Base-by-base conservation (phyloP, 92 coral and sea anemone genomes). In the Diadumene lineata region DNA sequence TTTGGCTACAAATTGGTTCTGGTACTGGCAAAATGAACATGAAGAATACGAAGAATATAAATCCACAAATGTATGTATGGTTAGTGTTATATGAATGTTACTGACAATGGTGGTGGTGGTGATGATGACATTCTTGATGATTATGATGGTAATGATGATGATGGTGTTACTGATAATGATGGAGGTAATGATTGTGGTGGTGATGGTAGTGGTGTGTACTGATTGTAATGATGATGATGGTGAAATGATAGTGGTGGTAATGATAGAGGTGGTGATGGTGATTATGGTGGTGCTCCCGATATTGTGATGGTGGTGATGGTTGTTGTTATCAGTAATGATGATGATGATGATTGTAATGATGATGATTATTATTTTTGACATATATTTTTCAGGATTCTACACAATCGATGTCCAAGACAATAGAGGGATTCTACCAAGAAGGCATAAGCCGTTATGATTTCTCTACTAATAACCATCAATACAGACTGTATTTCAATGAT, bases 1-100 rank as follows among this genome's bases (percentile, higher is more conserved):
- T 50, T 64, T 85, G 44, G 71, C 82, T 26, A 89, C 97, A 38
- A 66, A 73, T 33, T 92, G 97, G 97, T 38, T 72, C 50, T 92
- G 97, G 97, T 86, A 82, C 70, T 83, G 88, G 89, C 79, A 76
- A 26, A 82, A 62, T 83, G 76, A 80, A 18, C 57, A 50, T 28
- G 43, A 64, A 7, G 44, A 18, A n/a, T 92, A 90, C 84, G 80
- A 30, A 15, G 84, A 85, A 83, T 89, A 86, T 66, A 84, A 82
- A 31, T 75, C 66, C 1, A 64, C 50, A 19, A 29, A 68, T 22
- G 87, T 88, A 38, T 4, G 48, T 38, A 38, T 4, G 6, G 48
- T 38, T 38, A 4, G 13, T 13, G 13, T 4, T 38, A 38, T 38
- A 13, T 38, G 48, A 38, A 38, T 38, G 48, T 38, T 38, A 38